Percentiles rank a stretch among this genome's conserved stretches.
Evolutionary conservation across 2,113 vertebrate species (phyloP).

Genomic region (Myodes glareolus): DNA sequence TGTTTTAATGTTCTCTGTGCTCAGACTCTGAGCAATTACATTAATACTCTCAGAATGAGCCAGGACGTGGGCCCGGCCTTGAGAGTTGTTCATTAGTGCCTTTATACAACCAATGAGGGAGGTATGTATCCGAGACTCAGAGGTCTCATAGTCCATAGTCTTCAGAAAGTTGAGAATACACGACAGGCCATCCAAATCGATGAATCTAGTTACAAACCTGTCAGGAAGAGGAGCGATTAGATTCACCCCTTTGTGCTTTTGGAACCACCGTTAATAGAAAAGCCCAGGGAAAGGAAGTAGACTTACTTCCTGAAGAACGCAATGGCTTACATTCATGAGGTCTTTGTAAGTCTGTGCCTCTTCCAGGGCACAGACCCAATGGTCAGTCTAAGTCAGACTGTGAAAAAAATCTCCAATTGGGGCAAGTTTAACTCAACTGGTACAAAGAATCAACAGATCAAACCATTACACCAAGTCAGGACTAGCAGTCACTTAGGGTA

Average conservation of each 20-base stretch:
- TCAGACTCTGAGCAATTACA: slow-evolving; percentile 98
- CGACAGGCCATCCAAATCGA: slow-evolving; percentile 96
- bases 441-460: slow-evolving; percentile 8
- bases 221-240: slow-evolving; percentile 7
- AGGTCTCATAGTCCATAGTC: slow-evolving; percentile 99
- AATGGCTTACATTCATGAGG: slow-evolving; percentile 9
- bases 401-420: background rate
- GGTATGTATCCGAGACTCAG: slow-evolving; percentile 98
- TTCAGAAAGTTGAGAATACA: slow-evolving; percentile 98
- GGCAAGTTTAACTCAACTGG: background rate
- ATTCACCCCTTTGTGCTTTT: background rate
- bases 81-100: slow-evolving; percentile 99
- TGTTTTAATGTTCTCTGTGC: slow-evolving; percentile 98
- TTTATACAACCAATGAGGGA: slow-evolving; percentile 99
- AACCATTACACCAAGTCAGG: background rate
- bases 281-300: background rate
- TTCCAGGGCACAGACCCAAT: background rate
- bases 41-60: slow-evolving; percentile 98
- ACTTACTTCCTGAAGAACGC: background rate
- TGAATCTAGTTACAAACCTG: slow-evolving; percentile 99
- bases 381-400: slow-evolving; percentile 6
- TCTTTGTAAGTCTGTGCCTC: slow-evolving; percentile 38
- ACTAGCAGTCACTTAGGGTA: background rate
- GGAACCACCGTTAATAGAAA: background rate
- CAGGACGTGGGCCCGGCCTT: slow-evolving; percentile 96